phyloP scores from a whole-genome alignment of 1,140 invertebrate genomes.

The Polyergus mexicanus region DNA sequence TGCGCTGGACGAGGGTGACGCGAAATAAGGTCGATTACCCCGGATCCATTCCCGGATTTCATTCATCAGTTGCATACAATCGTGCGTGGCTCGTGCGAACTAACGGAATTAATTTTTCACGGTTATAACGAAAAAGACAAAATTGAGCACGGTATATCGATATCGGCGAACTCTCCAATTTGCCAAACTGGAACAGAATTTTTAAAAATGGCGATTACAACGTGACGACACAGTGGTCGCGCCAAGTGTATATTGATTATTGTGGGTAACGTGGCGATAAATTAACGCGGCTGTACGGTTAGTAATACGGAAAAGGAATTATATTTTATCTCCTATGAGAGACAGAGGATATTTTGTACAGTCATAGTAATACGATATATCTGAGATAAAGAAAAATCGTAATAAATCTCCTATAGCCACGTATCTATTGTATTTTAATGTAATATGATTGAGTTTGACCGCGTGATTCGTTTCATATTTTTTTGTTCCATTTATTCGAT shows the following conservation, averaged over 20 bases:
- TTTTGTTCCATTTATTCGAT: not conserved
- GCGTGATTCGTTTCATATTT: not conserved
- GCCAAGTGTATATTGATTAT: not conserved
- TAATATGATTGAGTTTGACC: not conserved
- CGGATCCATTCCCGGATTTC: constrained; percentile 78
- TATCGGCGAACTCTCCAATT: not conserved
- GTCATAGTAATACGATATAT: not conserved
- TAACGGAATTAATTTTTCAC: constrained; percentile 70
- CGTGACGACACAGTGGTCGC: not conserved
- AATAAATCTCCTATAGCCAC: not conserved
- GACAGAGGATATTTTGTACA: not conserved
- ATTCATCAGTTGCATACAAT: constrained; percentile 82
- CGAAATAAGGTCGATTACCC: constrained; percentile 82
- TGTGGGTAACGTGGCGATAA: not conserved
- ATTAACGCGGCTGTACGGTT: constrained; percentile 8
- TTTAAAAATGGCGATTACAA: constrained; percentile 23
- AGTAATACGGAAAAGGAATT: not conserved
- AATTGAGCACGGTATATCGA: not conserved
- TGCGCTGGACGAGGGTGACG: constrained; percentile 64
- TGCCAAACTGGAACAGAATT: constrained; percentile 4
- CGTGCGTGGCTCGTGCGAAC: constrained; percentile 50
- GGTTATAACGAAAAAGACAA: constrained; percentile 27
- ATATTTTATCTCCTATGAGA: not conserved
- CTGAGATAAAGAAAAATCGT: not conserved
- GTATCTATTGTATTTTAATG: constrained; percentile 19